Evolutionary conservation across 2,797 vertebrate species (phyloP).

Genomic region (Chelmon rostratus): DNA sequence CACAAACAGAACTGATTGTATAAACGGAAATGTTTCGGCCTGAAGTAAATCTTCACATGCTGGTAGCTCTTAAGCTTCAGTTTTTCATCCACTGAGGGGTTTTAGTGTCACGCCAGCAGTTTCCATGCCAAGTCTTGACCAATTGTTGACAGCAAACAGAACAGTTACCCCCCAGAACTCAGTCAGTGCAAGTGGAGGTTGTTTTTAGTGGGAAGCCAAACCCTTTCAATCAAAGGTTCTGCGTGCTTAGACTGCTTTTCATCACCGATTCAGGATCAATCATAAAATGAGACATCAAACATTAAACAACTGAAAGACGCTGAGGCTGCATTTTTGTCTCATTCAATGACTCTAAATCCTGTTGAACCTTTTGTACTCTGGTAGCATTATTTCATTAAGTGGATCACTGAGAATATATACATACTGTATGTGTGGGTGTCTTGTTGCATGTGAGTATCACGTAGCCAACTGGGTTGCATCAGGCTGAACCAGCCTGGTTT

Average conservation of each 20-base stretch:
- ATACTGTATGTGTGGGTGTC: neutral
- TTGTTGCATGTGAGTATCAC: neutral
- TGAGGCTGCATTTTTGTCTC: neutral
- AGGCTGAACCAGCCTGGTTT: constrained; percentile 26
- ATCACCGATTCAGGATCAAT: neutral
- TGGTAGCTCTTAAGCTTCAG: neutral
- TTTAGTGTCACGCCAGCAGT: neutral
- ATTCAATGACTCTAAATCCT: neutral
- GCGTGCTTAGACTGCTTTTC: neutral
- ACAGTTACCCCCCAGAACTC: neutral
- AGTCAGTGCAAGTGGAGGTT: neutral
- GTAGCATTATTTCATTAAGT: neutral
- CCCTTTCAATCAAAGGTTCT: neutral
- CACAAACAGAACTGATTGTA: neutral
- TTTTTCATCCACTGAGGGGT: neutral
- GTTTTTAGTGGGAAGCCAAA: neutral
- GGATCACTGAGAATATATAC: neutral
- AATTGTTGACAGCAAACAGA: neutral
- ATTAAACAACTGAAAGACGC: neutral
- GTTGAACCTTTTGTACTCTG: neutral
- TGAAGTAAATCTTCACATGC: neutral
- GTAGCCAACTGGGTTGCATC: neutral
- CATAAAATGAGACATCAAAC: neutral
- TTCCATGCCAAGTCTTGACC: neutral
- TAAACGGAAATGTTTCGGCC: neutral